Base-by-base conservation (phyloP, 2,888 invertebrate species). In the Lepetodrilus schrolli region DNA sequence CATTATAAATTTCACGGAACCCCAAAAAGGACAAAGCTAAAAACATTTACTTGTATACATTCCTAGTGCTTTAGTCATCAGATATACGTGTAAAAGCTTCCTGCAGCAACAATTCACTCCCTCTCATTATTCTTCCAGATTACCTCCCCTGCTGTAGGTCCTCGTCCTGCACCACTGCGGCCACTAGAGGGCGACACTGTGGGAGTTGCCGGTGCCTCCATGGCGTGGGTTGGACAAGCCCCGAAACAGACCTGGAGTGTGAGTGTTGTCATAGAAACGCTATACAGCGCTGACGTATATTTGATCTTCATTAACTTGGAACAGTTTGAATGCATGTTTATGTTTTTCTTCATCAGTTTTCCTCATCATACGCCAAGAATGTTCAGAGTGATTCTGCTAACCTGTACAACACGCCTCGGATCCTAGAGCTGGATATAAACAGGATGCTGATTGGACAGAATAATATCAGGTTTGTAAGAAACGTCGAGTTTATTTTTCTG, bases 381-480 rank as follows among this genome's bases (percentile, higher is more conserved):
- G 51, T 74, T 0, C 50, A 48, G 30, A 78, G 79, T 7, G 74
- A 75, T 10, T 37, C 72, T 36, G 38, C 68, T 13, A 79, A 72
- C 48, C 70, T 74, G 13, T 73, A 82, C 30, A 88, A 89, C 74
- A 89, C 88, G 47, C 90, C 90, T 0, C 75, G 88, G 70, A 87
- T 90, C 23, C 80, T 90, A 26, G 90, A 90, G 75, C 80, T 90
- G 49, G 90, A 90, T 81, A 86, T 90, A 66, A 90, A 90, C 83
- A 80, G 90, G 69, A 89, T 90, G 87, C 83, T 90, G 81, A 89
- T 90, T 82, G 87, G 89, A 66, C 90, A 90, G 72, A 90, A 90
- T 78, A 88, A 88, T 48, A 84, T 90, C 74, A 88, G 88, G 89
- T 90, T 68, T n/a, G n/a, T n/a, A n/a, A n/a, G n/a, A n/a, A n/a